These are phyloP conservation scores for Psammodynastes pulverulentus DNA, from an alignment of 2,113 vertebrate species.

Conservation along the genomic window DNA sequence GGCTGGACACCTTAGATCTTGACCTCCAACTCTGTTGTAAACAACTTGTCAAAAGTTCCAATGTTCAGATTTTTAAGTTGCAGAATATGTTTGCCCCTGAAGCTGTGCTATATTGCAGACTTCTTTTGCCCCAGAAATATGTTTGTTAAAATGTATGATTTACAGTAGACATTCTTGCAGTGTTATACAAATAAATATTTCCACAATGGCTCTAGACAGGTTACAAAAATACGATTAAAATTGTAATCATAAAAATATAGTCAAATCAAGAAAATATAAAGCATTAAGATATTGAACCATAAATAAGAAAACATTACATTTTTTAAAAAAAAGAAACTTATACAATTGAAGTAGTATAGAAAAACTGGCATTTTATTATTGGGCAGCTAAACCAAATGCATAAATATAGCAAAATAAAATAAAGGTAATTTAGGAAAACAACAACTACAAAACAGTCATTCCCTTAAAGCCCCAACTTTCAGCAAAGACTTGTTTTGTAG, in stretches of 20 bases:
- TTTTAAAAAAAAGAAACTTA: neutral
- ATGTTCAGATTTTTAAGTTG: neutral
- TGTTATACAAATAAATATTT: neutral
- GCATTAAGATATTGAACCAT: neutral
- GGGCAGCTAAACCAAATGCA: neutral
- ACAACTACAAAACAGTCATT: neutral
- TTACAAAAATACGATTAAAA: neutral
- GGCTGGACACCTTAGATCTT: neutral
- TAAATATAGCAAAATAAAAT: neutral
- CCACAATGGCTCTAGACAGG: neutral
- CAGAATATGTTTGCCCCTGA: neutral
- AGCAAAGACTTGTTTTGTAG: neutral
- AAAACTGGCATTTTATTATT: neutral
- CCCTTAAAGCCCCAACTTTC: neutral
- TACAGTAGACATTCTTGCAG: neutral
- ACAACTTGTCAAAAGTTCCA: neutral
- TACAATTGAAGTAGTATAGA: neutral
- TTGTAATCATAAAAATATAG: neutral
- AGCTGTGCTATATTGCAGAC: neutral
- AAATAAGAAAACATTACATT: neutral
- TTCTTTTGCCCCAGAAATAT: neutral
- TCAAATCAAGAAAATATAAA: neutral
- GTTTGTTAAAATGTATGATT: conserved; percentile 1
- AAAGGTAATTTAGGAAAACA: neutral
- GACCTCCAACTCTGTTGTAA: conserved; percentile 4